These are phyloP conservation scores for Microvelia longipes DNA, from an alignment of 1,140 invertebrate species.

Conservation along the genomic window DNA sequence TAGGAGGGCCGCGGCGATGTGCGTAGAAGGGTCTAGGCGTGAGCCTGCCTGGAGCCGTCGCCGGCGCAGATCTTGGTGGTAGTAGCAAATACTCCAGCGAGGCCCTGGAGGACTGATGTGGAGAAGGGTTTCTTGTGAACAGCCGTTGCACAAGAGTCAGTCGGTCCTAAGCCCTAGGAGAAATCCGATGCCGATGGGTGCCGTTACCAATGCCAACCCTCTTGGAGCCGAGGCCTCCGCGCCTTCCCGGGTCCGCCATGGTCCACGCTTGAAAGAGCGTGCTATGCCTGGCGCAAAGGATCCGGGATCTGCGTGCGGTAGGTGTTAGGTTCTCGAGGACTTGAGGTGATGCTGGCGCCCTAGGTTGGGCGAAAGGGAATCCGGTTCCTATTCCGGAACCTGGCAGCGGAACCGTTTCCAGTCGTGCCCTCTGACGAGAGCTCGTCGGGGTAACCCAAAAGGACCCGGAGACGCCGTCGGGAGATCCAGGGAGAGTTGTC, in stretches of 20 bases:
- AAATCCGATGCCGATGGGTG: constrained; percentile 18
- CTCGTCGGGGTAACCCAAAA: constrained; percentile 39
- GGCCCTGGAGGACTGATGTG: constrained; percentile 66
- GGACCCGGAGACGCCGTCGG: constrained; percentile 51
- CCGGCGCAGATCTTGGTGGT: constrained; percentile 71
- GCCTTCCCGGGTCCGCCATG: too few relatives aligned
- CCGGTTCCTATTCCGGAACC: constrained; percentile 57
- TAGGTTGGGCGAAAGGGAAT: constrained; percentile 54
- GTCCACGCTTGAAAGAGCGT: too few relatives aligned
- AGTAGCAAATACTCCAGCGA: constrained; percentile 47
- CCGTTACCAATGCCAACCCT: background rate
- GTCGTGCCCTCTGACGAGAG: constrained; percentile 5
- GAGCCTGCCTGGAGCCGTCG: constrained; percentile 52
- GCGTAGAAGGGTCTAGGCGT: constrained; percentile 50
- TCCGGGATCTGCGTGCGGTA: too few relatives aligned
- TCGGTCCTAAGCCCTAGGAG: constrained; percentile 64
- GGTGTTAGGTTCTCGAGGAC: too few relatives aligned
- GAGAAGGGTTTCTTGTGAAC: constrained; percentile 78
- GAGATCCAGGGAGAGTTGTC: constrained; percentile 64
- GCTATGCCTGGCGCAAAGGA: too few relatives aligned
- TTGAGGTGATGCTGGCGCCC: too few relatives aligned
- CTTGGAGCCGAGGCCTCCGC: background rate
- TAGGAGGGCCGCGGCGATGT: constrained; percentile 57
- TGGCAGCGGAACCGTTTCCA: constrained; percentile 42
- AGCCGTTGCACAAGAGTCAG: constrained; percentile 77